Percentiles rank a stretch among this genome's conserved stretches.
Evolutionary conservation across 2,797 vertebrate species (phyloP).

Genomic region (Karalla daura): DNA sequence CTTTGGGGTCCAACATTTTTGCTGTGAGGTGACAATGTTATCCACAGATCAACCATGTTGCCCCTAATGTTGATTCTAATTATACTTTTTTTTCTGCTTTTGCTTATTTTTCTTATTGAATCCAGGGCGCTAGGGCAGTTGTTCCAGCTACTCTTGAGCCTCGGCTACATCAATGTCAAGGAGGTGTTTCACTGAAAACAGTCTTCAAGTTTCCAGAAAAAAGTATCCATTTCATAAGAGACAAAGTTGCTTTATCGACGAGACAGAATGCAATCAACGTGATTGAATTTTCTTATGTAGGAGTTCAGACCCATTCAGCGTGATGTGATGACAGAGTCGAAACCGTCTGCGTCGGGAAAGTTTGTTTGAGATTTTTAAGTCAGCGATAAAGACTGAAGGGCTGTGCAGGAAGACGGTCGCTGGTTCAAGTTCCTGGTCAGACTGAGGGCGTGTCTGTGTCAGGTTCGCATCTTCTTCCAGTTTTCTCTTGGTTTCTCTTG

Average conservation of each 20-base stretch:
- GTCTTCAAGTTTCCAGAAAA: background rate
- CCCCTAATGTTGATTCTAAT: no score
- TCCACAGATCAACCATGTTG: no score
- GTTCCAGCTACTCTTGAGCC: background rate
- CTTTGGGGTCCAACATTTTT: no score
- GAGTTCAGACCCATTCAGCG: conserved; percentile 2
- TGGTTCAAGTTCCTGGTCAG: no score
- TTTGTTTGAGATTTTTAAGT: background rate
- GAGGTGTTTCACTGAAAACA: background rate
- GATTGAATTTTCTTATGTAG: background rate
- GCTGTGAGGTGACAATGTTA: no score
- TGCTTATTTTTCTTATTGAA: background rate
- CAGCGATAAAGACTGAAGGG: background rate
- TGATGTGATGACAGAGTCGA: background rate
- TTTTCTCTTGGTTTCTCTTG: no score
- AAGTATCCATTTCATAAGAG: background rate
- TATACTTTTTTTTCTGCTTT: background rate
- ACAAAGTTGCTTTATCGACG: background rate
- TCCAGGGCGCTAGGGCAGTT: background rate
- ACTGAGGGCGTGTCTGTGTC: no score
- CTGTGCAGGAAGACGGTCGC: no score
- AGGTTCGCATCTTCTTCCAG: no score
- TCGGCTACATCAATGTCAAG: background rate
- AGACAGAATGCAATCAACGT: background rate
- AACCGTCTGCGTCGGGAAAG: background rate